Evolutionary conservation across 2,113 vertebrate species (phyloP), one percentile per base, ranked within the genome.

Genomic region (Neogale vison): DNA sequence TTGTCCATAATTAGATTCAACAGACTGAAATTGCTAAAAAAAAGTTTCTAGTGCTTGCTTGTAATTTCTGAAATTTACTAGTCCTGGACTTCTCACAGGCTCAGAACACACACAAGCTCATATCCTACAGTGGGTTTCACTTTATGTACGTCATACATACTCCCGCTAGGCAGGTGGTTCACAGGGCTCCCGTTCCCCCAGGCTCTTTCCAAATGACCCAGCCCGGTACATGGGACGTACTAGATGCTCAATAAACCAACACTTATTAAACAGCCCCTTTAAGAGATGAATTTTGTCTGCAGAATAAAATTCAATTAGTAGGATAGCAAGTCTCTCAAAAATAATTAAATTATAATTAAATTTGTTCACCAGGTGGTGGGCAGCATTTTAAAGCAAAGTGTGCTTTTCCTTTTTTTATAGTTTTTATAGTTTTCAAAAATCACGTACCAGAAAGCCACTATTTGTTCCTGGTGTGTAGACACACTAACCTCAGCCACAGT

Each of bases 311-410:
- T 47, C 65, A 72, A 4, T 24, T 26, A 74, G 45, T 45, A 26
- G 71, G 94, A 80, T 55, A 81, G 21, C 26, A 72, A 9, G 45
- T 76, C 39, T 96, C 42, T 92, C 17, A 57, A 82, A 80, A 95
- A 24, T 42, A 63, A 85, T 39, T 61, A 61, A 61, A 61, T 61
- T 61, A 23, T 26, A 59, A 42, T 26, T 85, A 36, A 76, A 57
- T 82, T 26, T 67, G 13, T 47, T 57, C 29, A 31, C 34, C 17
- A 65, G 72, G 47, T 69, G 26, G 69, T 55, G 55, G 82, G 55
- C 61, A 84, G 80, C 85, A 36, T 84, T 88, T 81, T 29, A 57
- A 79, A 96, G 61, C 82, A 90, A 67, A 71, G 6, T 50, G 8
- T 52, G n/a, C 31, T 82, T 83, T 52, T 21, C 10, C n/a, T 92